phyloP scores from a whole-genome alignment of 2,888 invertebrate genomes.

The Gnatocerus cornutus region DNA sequence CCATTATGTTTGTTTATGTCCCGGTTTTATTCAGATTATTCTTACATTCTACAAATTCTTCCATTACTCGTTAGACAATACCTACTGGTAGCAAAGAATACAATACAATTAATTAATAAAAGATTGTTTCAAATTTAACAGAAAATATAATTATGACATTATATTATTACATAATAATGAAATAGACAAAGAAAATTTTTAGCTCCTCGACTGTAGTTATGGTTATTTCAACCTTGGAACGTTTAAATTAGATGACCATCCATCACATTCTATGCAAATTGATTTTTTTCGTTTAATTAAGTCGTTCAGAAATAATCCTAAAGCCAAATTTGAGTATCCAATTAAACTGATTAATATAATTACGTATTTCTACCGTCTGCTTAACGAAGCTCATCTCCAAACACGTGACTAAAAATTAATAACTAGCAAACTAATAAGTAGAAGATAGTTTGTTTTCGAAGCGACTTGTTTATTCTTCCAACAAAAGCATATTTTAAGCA shows the following conservation, averaged over 20 bases:
- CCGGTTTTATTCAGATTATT: too few species aligned
- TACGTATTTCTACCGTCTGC: conserved; percentile 6
- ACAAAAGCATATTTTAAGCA: neutral
- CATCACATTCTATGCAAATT: conserved; percentile 1
- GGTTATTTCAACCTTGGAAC: neutral
- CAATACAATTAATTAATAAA: too few species aligned
- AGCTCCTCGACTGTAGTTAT: too few species aligned
- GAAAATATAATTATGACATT: too few species aligned
- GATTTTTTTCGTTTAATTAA: neutral
- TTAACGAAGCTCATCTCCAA: conserved; percentile 2
- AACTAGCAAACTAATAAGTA: neutral
- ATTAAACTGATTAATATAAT: conserved; percentile 13
- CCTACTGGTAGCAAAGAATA: too few species aligned
- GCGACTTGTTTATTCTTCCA: neutral
- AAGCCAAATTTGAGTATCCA: neutral
- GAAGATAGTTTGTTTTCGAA: neutral
- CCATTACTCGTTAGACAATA: too few species aligned
- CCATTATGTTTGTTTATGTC: too few species aligned
- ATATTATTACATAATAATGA: too few species aligned
- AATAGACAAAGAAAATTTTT: too few species aligned
- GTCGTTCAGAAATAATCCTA: neutral
- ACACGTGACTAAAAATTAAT: conserved; percentile 8
- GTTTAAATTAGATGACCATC: neutral
- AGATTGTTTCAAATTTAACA: too few species aligned
- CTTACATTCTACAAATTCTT: too few species aligned